These are phyloP conservation scores for Aeoliscus strigatus DNA, from an alignment of 2,797 vertebrate genomes.

Conservation along the genomic window DNA sequence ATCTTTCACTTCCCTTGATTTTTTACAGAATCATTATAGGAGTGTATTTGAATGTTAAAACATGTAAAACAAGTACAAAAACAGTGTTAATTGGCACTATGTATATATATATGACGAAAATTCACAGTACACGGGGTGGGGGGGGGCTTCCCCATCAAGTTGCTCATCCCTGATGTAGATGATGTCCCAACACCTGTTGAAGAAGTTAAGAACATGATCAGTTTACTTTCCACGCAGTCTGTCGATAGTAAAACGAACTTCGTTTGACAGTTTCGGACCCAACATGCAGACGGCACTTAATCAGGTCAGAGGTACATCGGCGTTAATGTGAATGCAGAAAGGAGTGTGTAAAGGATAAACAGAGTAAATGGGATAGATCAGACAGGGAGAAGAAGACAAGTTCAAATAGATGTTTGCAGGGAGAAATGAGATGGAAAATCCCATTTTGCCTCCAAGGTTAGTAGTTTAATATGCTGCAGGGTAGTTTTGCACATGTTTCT, in stretches of 20 bases:
- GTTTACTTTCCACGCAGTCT: constrained; percentile 30
- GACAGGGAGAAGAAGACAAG: constrained; percentile 18
- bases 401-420: constrained; percentile 18
- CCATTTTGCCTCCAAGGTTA: constrained; percentile 40
- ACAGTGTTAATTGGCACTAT: too few relatives aligned
- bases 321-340: constrained; percentile 21
- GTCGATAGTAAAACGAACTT: constrained; percentile 34
- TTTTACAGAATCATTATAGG: too few relatives aligned
- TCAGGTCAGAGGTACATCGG: constrained; percentile 5
- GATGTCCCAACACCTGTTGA: too few relatives aligned
- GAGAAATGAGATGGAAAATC: constrained; percentile 54
- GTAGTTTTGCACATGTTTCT: constrained; percentile 35
- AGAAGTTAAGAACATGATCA: too few relatives aligned
- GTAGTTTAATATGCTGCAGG: constrained; percentile 43
- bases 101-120: too few relatives aligned
- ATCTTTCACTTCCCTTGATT: too few relatives aligned
- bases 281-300: constrained; percentile 23
- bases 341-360: constrained; percentile 25
- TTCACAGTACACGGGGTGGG: too few relatives aligned
- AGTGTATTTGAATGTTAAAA: too few relatives aligned
- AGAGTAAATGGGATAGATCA: constrained; percentile 20
- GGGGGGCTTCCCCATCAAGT: too few relatives aligned
- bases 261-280: constrained; percentile 12
- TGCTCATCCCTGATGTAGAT: too few relatives aligned
- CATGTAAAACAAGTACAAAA: too few relatives aligned